A percentile compares a stretch with the other conserved stretches of the same genome.
Conservation (phyloP, 2,888 invertebrate genomes). For the Incurvaria masculella region DNA sequence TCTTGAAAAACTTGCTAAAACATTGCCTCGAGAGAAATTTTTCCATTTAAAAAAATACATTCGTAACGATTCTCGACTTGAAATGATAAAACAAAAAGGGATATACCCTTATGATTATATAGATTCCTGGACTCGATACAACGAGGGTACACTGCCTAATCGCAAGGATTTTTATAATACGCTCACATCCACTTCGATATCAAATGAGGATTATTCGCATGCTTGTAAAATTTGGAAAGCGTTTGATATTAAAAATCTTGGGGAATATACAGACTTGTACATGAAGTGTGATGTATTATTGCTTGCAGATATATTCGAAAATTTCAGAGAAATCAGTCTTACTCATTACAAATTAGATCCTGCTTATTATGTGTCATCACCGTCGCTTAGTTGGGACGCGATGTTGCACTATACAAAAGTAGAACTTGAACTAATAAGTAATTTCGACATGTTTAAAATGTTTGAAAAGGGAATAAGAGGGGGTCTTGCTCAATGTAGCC, state of each 20-base stretch:
- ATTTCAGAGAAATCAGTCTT: slow-evolving; percentile 8
- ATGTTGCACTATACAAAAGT: too few relatives aligned
- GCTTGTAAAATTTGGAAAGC: slow-evolving; percentile 5
- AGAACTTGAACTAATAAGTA: too few relatives aligned
- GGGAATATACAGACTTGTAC: slow-evolving; percentile 12
- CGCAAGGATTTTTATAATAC: slow-evolving; percentile 3
- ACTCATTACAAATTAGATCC: slow-evolving; percentile 8
- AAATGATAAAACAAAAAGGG: slow-evolving; percentile 7
- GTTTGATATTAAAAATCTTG: slow-evolving; percentile 7
- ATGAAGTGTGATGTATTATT: slow-evolving; percentile 10
- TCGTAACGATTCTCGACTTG: slow-evolving; percentile 3
- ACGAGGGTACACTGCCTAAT: slow-evolving; percentile 6
- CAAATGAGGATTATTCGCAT: not conserved
- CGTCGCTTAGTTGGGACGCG: slow-evolving; percentile 10
- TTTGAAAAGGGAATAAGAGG: too few relatives aligned
- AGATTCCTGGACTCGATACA: slow-evolving; percentile 7
- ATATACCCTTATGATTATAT: slow-evolving; percentile 12
- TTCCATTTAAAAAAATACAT: slow-evolving; percentile 5
- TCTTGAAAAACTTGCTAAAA: slow-evolving; percentile 8
- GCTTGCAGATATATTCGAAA: slow-evolving; percentile 10
- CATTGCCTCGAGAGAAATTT: slow-evolving; percentile 4
- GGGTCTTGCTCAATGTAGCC: too few relatives aligned
- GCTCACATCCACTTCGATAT: slow-evolving; percentile 1
- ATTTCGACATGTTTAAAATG: too few relatives aligned
- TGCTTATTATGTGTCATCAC: slow-evolving; percentile 6